Evolutionary conservation across 2,113 vertebrate species (phyloP).

Genomic region (Bolborhynchus lineola): DNA sequence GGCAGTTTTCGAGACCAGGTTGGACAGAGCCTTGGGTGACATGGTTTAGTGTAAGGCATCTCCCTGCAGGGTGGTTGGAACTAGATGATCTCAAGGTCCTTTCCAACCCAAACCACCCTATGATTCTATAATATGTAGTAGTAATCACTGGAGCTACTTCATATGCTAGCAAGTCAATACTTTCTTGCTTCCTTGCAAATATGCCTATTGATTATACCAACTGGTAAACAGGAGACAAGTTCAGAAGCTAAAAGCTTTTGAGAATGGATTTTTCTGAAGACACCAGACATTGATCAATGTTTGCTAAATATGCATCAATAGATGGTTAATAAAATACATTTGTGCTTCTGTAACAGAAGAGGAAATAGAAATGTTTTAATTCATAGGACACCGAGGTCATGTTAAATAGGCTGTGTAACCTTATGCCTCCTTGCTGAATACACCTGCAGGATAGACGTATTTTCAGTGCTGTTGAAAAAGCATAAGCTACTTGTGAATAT

Average conservation of each 20-base stretch:
- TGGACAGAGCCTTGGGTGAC: neutral
- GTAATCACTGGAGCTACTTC: neutral
- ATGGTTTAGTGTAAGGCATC: neutral
- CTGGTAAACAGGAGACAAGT: neutral
- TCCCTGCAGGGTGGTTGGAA: neutral
- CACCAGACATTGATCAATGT: neutral
- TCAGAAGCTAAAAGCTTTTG: neutral
- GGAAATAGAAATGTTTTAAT: neutral
- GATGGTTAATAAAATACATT: neutral
- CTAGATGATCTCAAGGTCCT: neutral
- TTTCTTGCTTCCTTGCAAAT: neutral
- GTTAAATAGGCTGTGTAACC: neutral
- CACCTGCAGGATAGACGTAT: rapidly evolving
- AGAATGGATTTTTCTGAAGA: neutral
- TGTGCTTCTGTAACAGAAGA: neutral
- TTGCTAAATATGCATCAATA: neutral
- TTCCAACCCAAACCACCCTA: neutral
- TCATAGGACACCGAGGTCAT: neutral
- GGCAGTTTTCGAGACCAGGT: neutral
- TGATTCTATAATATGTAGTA: neutral
- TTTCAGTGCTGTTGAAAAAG: neutral
- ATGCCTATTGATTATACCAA: neutral
- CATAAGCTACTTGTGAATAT: neutral
- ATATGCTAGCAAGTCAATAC: neutral
- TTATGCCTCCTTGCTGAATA: neutral